A percentile compares a stretch with the other conserved stretches of the same genome.
These are phyloP conservation scores for Sarcophaga rosellei DNA, from an alignment of 2,888 invertebrate genomes.

Conservation along the genomic window DNA sequence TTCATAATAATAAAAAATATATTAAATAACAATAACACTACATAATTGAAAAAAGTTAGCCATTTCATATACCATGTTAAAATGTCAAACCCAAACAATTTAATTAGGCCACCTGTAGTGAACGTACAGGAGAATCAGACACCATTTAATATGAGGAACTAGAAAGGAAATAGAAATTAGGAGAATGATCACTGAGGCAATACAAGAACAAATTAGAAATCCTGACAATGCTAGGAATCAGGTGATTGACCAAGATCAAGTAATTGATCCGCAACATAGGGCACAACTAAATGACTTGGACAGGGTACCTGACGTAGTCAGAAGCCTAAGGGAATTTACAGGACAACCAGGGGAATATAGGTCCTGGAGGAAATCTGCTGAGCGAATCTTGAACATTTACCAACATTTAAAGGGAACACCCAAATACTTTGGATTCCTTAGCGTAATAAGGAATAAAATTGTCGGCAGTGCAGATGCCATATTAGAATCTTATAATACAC, in stretches of 20 bases:
- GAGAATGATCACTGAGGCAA: not conserved
- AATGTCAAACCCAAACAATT: slow-evolving; percentile 14
- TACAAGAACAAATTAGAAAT: not conserved
- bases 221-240: not conserved
- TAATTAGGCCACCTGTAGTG: slow-evolving; percentile 9
- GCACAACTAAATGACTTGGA: not conserved
- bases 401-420: no score
- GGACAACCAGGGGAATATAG: no score
- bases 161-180: not conserved
- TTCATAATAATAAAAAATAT: no score
- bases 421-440: no score
- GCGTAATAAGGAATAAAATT: no score
- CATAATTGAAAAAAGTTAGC: not conserved
- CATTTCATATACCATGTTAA: not conserved
- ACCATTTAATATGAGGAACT: not conserved
- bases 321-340: no score
- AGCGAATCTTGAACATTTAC: no score
- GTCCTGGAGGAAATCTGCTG: no score
- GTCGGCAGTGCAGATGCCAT: no score
- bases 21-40: not conserved
- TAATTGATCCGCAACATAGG: slow-evolving; percentile 30
- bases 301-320: no score
- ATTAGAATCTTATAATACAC: no score
- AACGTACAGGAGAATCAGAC: not conserved
- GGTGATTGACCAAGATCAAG: not conserved